Conservation (phyloP, 1,140 invertebrate genomes). For the Zaprionus gabonicus region DNA sequence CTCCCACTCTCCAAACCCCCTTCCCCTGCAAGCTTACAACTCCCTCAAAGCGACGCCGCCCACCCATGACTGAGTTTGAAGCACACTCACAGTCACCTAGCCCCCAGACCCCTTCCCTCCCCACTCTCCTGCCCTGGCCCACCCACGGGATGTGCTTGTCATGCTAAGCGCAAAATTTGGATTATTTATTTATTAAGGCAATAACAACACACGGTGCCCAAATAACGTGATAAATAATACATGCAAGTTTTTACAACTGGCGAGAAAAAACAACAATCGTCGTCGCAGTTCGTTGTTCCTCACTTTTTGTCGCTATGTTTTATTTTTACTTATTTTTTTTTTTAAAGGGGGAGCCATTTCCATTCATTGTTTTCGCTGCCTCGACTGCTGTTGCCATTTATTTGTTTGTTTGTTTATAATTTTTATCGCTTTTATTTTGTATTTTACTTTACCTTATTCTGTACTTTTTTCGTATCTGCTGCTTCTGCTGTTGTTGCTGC, state of each 20-base stretch:
- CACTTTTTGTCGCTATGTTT: neutral
- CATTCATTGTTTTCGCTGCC: conserved; percentile 41
- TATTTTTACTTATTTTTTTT: neutral
- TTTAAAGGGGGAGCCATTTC: conserved; percentile 11
- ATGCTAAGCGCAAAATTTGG: conserved; percentile 55
- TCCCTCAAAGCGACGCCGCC: conserved; percentile 11
- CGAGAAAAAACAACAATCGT: conserved; percentile 12
- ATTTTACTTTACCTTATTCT: conserved; percentile 16
- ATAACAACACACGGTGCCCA: conserved; percentile 30
- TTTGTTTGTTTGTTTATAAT: conserved; percentile 39
- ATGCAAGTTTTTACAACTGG: conserved; percentile 52
- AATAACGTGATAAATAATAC: conserved; percentile 53
- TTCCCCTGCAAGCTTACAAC: conserved; percentile 24
- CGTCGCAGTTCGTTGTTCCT: conserved; percentile 20
- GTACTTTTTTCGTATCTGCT: conserved; percentile 1
- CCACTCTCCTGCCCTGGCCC: neutral
- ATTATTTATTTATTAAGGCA: conserved; percentile 57
- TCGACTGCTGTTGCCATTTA: conserved; percentile 17
- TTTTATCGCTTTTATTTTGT: conserved; percentile 37
- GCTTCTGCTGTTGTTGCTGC: conserved; percentile 3
- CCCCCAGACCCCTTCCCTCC: neutral
- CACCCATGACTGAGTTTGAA: conserved; percentile 22
- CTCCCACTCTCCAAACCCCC: neutral
- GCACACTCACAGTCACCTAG: neutral
- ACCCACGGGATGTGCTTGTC: conserved; percentile 53